A percentile compares a stretch with the other conserved stretches of the same genome.
Conservation (phyloP, 2,113 vertebrate species). For the Setophaga petechia region DNA sequence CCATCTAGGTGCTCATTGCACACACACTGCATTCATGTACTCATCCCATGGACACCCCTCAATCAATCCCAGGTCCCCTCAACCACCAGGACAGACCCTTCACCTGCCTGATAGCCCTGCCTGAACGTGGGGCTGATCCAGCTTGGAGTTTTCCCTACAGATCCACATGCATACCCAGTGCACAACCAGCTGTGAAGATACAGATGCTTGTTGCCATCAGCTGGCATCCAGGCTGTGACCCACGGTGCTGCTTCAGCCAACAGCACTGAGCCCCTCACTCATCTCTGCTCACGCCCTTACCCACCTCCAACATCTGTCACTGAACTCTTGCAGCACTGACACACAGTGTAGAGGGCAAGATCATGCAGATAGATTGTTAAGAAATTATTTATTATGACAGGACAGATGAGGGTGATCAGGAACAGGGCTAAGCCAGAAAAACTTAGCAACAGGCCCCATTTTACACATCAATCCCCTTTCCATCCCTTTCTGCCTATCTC, state of each 20-base stretch:
- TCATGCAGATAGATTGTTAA: rapidly evolving
- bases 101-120: not conserved
- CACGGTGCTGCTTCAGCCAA: not conserved
- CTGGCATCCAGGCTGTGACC: not conserved
- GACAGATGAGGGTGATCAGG: too few species aligned
- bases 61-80: rapidly evolving
- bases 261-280: rapidly evolving
- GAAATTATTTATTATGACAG: not conserved
- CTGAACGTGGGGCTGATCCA: not conserved
- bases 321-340: not conserved
- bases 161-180: rapidly evolving
- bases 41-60: rapidly evolving
- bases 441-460: rapidly evolving
- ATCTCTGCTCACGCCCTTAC: not conserved
- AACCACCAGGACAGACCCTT: not conserved
- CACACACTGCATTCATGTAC: not conserved
- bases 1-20: not conserved
- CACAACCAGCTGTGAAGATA: not conserved
- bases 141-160: not conserved
- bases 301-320: not conserved
- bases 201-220: not conserved
- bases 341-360: not conserved
- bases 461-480: not conserved
- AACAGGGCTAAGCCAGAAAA: not conserved
- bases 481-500: not conserved